Conservation (phyloP, 2,888 invertebrate genomes). For the Alentia gelatinosa region DNA sequence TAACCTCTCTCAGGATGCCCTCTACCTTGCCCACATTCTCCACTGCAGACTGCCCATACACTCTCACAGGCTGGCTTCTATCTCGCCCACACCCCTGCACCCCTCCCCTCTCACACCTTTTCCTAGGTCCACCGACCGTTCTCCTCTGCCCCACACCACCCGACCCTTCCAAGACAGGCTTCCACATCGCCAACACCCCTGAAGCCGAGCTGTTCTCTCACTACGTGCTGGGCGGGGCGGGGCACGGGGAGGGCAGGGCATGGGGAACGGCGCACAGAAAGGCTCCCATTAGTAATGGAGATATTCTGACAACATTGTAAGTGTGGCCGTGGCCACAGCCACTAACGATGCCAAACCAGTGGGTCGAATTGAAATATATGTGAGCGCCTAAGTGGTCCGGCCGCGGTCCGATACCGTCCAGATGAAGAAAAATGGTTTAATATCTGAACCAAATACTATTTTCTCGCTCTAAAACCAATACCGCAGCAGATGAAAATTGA, state of each 20-base stretch:
- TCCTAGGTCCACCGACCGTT: no score
- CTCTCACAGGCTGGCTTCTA: no score
- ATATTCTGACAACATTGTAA: slow-evolving; percentile 42
- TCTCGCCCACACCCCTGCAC: no score
- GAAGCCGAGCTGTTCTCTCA: no score
- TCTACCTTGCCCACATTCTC: no score
- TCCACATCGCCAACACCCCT: no score
- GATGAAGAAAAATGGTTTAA: slow-evolving; percentile 48
- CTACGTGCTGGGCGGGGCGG: no score
- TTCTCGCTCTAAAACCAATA: slow-evolving; percentile 16
- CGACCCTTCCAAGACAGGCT: no score
- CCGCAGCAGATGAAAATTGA: slow-evolving; percentile 27
- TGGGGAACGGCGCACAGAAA: background rate
- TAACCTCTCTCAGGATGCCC: no score
- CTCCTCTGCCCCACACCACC: no score
- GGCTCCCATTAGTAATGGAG: slow-evolving; percentile 15
- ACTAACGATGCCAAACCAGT: background rate
- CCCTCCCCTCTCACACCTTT: no score
- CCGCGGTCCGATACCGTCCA: background rate
- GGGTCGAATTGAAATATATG: slow-evolving; percentile 38
- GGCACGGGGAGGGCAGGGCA: background rate
- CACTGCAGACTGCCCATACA: no score
- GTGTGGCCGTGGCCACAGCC: background rate
- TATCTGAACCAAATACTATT: slow-evolving; percentile 7
- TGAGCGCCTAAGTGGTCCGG: slow-evolving; percentile 28